A percentile compares a stretch with the other conserved stretches of the same genome.
These are phyloP conservation scores for Leuciscus idus DNA, from an alignment of 2,113 vertebrate genomes.

Conservation along the genomic window DNA sequence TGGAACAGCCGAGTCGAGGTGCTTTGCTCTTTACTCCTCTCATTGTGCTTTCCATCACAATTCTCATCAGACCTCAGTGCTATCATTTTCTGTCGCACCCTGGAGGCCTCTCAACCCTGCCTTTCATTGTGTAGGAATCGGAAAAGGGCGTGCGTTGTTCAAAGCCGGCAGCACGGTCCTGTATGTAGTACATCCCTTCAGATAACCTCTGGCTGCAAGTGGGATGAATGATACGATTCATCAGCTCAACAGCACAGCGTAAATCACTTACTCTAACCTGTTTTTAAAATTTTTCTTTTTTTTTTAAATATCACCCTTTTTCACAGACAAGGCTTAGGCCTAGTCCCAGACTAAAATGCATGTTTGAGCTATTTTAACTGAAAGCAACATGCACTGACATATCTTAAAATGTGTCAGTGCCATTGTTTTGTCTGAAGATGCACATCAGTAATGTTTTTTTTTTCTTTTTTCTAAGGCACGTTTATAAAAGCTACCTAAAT, in stretches of 20 bases:
- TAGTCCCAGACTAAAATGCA: too few species aligned
- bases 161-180: constrained; percentile 62
- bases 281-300: background rate
- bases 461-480: too few species aligned
- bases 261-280: constrained; percentile 15
- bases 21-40: constrained; percentile 35
- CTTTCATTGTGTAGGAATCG: constrained; percentile 73
- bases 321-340: too few species aligned
- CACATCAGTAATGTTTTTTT: too few species aligned
- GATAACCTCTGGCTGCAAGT: constrained; percentile 58
- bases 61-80: constrained; percentile 9
- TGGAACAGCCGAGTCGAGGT: background rate
- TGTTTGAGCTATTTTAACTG: too few species aligned
- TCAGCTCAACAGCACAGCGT: constrained; percentile 2
- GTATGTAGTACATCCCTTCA: constrained; percentile 62
- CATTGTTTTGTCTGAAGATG: too few species aligned
- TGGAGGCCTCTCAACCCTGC: constrained; percentile 64
- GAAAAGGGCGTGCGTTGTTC: constrained; percentile 74
- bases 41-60: constrained; percentile 37
- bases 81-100: constrained; percentile 66
- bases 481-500: too few species aligned
- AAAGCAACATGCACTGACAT: too few species aligned
- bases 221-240: constrained; percentile 39
- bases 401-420: too few species aligned
- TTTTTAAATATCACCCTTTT: too few species aligned